A percentile compares a stretch with the other conserved stretches of the same genome.
phyloP scores from a whole-genome alignment of 2,888 invertebrate species.

The Drosophila kuntzei region DNA sequence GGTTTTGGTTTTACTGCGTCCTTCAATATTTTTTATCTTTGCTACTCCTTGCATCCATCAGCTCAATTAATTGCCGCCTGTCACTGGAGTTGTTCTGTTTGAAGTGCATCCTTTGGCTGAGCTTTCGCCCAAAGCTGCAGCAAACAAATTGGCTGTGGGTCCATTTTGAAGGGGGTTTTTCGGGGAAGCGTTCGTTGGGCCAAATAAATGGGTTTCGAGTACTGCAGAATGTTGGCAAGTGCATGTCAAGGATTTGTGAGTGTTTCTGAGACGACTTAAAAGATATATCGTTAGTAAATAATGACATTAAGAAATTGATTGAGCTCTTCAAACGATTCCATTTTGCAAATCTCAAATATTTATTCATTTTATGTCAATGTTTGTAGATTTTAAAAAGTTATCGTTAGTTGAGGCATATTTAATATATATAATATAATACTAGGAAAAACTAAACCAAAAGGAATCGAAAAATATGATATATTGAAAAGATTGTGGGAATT shows the following conservation, averaged over 20 bases:
- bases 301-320: conserved; percentile 22
- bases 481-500: too few relatives aligned
- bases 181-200: conserved; percentile 17
- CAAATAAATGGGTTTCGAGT: conserved; percentile 44
- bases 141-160: conserved; percentile 46
- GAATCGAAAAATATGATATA: too few relatives aligned
- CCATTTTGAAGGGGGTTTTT: conserved; percentile 7
- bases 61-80: conserved; percentile 68
- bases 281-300: conserved; percentile 16
- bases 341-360: neutral
- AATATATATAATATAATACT: too few relatives aligned
- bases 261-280: conserved; percentile 14
- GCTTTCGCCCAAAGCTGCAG: conserved; percentile 25
- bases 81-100: conserved; percentile 46
- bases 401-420: too few relatives aligned
- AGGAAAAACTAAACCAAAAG: too few relatives aligned
- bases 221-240: conserved; percentile 36
- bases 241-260: conserved; percentile 45
- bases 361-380: neutral
- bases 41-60: conserved; percentile 31
- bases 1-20: conserved; percentile 48
- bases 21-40: conserved; percentile 50
- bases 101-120: conserved; percentile 39
- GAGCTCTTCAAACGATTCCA: neutral
- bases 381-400: neutral